Base-by-base conservation (phyloP, 2,888 invertebrate genomes). In the Xiphydria camelus region DNA sequence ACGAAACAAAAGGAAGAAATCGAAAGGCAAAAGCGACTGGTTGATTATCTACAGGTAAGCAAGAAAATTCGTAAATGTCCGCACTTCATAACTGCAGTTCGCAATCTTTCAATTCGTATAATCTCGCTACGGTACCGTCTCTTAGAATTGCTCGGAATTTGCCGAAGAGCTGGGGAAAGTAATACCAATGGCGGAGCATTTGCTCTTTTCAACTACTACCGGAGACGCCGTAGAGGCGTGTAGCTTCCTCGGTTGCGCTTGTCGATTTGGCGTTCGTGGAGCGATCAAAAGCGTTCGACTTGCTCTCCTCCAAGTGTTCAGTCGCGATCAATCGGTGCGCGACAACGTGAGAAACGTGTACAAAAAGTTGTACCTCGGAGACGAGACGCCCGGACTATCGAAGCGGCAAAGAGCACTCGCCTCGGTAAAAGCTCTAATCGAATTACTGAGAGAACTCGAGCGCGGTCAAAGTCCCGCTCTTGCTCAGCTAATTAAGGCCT, bases 171-270 rank as follows among this genome's bases (percentile, higher is more conserved):
- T 83, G 10, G 79, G 82, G 51, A 66, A 71, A 10, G 78, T 82
- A 4, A 75, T 88, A 43, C 82, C 83, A 0, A 76, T 86, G n/a
- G 84, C 92, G 46, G 84, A 86, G 55, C 81, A 86, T 14, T 76
- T 94, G 64, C 77, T 95, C 7, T 82, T 85, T 70, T 87, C 89
- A 0, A 83, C 84, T 54, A 83, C 83, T 49, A 82, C 86, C 3
- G 83, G 88, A 0, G 95, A 95, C 71, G 89, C 93, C 9, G 82
- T 87, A 41, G 96, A 95, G 72, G 89, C 95, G 0, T 88, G 96
- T 18, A 87, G 91, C 47, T 92, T 95, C 70, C 89, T 96, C 59
- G 89, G 90, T 0, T 83, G 87, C 0, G 89, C 90, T 0, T 86
- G 84, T 64, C 82, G 88, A 53, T 91, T 91, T 65, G 85, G 87